Base-by-base conservation (phyloP, 1,140 invertebrate species). In the Drosophila auraria region DNA sequence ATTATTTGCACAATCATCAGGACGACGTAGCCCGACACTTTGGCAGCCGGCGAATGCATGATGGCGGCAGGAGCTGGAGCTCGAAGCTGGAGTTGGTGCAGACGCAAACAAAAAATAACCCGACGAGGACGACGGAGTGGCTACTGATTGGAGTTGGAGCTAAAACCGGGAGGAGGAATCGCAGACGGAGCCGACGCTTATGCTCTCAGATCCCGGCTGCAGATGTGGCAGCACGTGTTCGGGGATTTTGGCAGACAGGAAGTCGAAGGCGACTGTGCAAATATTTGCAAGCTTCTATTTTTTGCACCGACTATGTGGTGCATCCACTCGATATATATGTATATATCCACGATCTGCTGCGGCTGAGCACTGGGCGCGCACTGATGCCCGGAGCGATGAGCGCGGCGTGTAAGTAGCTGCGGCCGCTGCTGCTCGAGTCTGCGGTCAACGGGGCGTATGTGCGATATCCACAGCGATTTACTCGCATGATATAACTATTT, bases 1-100 rank as follows among this genome's bases (percentile, higher is more conserved):
- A 92, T 81, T 78, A 93, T 91, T 93, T 93, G 93, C 83, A 93
- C 87, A 90, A 84, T 87, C 76, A 93, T 80, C 70, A 93, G 87
- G 80, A 69, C 78, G 63, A 92, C 62, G 68, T 89, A 93, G 64
- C 92, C 92, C 76, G 91, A 90, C 65, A 91, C 86, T 78, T 91
- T 90, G 51, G 69, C 49, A 56, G 68, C 77, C 63, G 90, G 74
- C 62, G 91, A 87, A 87, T 93, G 92, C 92, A 93, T 93, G 63
- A 93, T 93, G 63, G 66, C 79, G 61, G 36, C 27, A 50, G 70
- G 25, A 42, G 25, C 17, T 12, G 42, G 45, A 36, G 20, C 20
- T 20, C 20, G 6, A 30, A 54, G 54, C 49, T n/a, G 27, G n/a
- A 33, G n/a, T 12, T 33, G 62, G 30, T 50, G n/a, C 6, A 9